Base-by-base conservation (phyloP, 92 coral and sea anemone species). In the Parazoanthus atlanticus region DNA sequence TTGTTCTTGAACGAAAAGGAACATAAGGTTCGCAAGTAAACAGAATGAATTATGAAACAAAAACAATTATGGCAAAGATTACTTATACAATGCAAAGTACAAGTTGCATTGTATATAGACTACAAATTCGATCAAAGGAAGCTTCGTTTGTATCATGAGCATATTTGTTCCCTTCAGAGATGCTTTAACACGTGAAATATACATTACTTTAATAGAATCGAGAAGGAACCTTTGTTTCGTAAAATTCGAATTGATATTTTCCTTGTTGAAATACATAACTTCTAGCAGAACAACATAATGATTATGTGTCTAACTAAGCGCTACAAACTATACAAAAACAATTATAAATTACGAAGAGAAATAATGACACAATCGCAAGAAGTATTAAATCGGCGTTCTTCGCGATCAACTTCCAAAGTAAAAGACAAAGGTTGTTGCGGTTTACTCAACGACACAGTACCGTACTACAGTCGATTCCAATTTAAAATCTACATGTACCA, bases 11-110 rank as follows among this genome's bases (percentile, higher is more conserved):
- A 41, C 26, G 41, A 28, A 41, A 46, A 67, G 21, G 41, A 69
- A 69, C 36, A 41, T 47, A 26, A 82, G 11, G 33, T 38, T 36
- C 75, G 56, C 54, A 82, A 1, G 85, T 58, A 66, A 66, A 66
- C 61, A 66, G 17, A 26, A 83, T 69, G 25, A 84, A 84, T 84
- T 84, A 61, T 66, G 56, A 40, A 84, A 84, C 78, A 84, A 84
- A 40, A 69, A 41, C 87, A 43, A 70, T 43, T 46, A 70, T 21
- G 77, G 31, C 41, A 43, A 46, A 43, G 87, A 69, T 47, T 69
- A 67, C 58, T 17, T 2, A 43, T 29, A 84, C 87, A 84, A 84
- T 80, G 85, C 26, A 36, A 80, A 52, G 72, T 11, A 32, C 79
- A 61, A 81, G 29, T 23, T 52, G 70, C 31, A 33, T 81, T 58